Evolutionary conservation across 2,113 vertebrate genomes (phyloP), one percentile per base, ranked within the genome.

Genomic region (Nasalis larvatus): DNA sequence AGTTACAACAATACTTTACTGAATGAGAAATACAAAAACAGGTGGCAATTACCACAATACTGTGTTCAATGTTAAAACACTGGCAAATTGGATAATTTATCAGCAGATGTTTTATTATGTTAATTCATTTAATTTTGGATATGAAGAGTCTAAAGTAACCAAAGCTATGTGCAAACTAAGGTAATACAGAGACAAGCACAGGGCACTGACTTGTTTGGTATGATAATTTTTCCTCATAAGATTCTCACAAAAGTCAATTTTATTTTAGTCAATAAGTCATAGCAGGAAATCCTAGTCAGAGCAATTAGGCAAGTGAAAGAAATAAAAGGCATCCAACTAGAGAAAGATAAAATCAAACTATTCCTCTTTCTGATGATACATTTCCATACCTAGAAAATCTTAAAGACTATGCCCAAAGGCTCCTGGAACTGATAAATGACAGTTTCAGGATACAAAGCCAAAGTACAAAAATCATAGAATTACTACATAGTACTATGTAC

Each of bases 11-110:
- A 16, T 87, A 77, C 76, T 94, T 68, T 49, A 84, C 8, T 89
- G 52, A 86, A 45, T 71, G 90, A 97, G 92, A 32, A 86, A 96
- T 32, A 74, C 3, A 95, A 90, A 98, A 95, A n/a, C 54, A 97
- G 52, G 69, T 96, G 83, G 37, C 56, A 95, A 82, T 95, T 92
- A 94, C 30, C 47, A 94, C 56, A 96, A 25, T 82, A 81, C 89
- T 74, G 25, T 82, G 81, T 20, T 96, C n/a, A 35, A 60, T 60
- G 58, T 95, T 95, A 86, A 91, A 97, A 96, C 32, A 37, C 37
- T 84, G 52, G 52, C 42, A 81, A 97, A 94, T 90, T 49, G 86
- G 40, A 91, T 63, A 86, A 56, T 85, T 45, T 47, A 91, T 80
- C 40, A 97, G 17, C 63, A 94, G 92, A 97, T 95, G 87, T 42